phyloP scores from a whole-genome alignment of 2,888 invertebrate species.

The Stratiomys singularior region DNA sequence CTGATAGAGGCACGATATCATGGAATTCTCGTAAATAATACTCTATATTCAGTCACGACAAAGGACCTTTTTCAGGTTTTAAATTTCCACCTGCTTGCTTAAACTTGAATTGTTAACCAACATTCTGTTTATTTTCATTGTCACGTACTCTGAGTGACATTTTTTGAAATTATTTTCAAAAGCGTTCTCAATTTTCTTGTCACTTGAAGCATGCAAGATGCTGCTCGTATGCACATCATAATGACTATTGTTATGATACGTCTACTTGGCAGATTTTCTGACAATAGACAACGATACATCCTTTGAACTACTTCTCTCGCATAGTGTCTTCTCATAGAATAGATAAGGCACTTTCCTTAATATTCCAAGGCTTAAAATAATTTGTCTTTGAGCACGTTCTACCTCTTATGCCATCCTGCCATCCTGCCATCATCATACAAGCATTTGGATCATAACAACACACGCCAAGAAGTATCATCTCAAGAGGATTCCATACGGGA shows the following conservation, averaged over 20 bases:
- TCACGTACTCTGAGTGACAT: constrained; percentile 33
- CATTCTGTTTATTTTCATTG: constrained; percentile 39
- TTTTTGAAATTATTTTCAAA: constrained; percentile 34
- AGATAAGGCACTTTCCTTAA: constrained; percentile 48
- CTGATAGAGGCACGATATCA: too few relatives aligned
- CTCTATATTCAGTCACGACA: too few relatives aligned
- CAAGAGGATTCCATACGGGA: constrained; percentile 20
- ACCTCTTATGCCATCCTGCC: constrained; percentile 48
- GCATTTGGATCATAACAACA: constrained; percentile 49
- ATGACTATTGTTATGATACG: constrained; percentile 36
- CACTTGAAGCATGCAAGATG: constrained; percentile 20
- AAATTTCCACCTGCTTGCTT: neutral
- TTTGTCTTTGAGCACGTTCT: constrained; percentile 52
- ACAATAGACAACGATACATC: constrained; percentile 40
- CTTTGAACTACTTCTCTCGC: constrained; percentile 35
- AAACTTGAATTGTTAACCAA: neutral
- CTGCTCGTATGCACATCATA: constrained; percentile 41
- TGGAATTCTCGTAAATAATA: too few relatives aligned
- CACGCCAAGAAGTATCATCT: constrained; percentile 42
- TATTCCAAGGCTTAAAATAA: constrained; percentile 50
- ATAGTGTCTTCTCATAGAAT: constrained; percentile 24
- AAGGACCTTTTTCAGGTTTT: too few relatives aligned
- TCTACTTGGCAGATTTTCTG: constrained; percentile 43
- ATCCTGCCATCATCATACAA: constrained; percentile 47
- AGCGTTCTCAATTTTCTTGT: constrained; percentile 40